Evolutionary conservation across 2,888 invertebrate species (phyloP).

Genomic region (Temnothorax ravouxi): DNA sequence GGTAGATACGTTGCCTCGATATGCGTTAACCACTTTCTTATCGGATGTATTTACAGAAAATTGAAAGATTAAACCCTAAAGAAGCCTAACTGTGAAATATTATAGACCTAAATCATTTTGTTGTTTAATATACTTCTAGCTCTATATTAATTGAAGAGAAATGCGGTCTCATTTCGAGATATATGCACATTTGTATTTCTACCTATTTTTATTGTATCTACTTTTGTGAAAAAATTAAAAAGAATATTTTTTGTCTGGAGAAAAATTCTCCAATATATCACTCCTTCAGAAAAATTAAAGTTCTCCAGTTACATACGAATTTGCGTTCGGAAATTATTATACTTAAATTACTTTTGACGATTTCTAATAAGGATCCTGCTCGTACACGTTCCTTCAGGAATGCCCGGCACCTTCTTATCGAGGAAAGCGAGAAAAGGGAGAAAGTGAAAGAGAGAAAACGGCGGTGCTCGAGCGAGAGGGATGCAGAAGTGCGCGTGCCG

Average conservation of each 20-base stretch:
- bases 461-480: slow-evolving; percentile 38
- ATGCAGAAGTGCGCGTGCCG: slow-evolving; percentile 76
- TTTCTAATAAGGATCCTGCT: not conserved
- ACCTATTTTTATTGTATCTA: not conserved
- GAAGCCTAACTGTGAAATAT: not conserved
- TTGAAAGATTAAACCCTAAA: not conserved
- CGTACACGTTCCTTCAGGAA: not conserved
- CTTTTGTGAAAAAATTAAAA: not conserved
- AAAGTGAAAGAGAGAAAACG: slow-evolving; percentile 35
- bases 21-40: not conserved
- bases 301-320: not conserved
- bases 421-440: slow-evolving; percentile 35
- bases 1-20: slow-evolving; percentile 23
- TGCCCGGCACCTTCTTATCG: slow-evolving; percentile 34
- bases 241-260: not conserved
- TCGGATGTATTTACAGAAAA: not conserved
- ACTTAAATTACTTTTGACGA: not conserved
- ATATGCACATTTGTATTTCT: not conserved
- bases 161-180: not conserved
- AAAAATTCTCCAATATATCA: not conserved
- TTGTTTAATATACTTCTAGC: not conserved
- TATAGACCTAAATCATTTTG: not conserved
- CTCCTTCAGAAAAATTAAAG: not conserved
- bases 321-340: slow-evolving; percentile 15
- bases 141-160: not conserved